Evolutionary conservation across 2,113 vertebrate species (phyloP), one percentile per base, ranked within the genome.

Genomic region (Hydrolagus affinis): DNA sequence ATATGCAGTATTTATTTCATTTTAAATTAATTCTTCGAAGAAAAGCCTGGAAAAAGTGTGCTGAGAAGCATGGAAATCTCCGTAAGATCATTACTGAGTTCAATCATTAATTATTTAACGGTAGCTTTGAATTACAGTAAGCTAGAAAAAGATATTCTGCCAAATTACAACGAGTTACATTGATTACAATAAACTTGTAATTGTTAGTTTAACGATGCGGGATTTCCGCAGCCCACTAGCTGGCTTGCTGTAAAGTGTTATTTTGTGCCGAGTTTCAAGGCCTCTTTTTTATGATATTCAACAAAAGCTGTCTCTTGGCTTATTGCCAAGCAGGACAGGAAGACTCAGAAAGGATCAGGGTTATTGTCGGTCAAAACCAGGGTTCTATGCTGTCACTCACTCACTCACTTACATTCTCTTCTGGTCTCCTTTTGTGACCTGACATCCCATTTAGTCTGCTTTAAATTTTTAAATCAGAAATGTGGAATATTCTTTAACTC

Each of bases 101-200:
- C 60, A 15, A 80, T 80, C 62, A 83, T 80, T 83, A 30, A 28
- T 66, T 83, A 66, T 64, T 30, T 21, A 19, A 83, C 17, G 21
- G 60, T 83, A 25, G 28, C 66, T 83, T 83, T 83, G 66, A 66
- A 30, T 15, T 44, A 44, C 10, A 6, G 78, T 60, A 66, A 66
- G 28, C 15, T 21, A 60, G 23, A 80, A 66, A 30, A 66, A 17
- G 19, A 19, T 17, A 4, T 66, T 30, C 8, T 66, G 78, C 60
- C 78, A 83, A 83, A 3, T 25, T 83, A 28, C 78, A 83, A 83
- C 30, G 78, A 28, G 17, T 25, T 83, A 9, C 62, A 64, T 12
- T 83, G 62, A 83, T 44, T 4, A 66, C 78, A 83, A 83, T 83
- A 83, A 83, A 32, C 78, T 66, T 80, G 59, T 23, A 83, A 83